These are phyloP conservation scores for Prorops nasuta DNA, from an alignment of 1,140 invertebrate species.

Conservation along the genomic window DNA sequence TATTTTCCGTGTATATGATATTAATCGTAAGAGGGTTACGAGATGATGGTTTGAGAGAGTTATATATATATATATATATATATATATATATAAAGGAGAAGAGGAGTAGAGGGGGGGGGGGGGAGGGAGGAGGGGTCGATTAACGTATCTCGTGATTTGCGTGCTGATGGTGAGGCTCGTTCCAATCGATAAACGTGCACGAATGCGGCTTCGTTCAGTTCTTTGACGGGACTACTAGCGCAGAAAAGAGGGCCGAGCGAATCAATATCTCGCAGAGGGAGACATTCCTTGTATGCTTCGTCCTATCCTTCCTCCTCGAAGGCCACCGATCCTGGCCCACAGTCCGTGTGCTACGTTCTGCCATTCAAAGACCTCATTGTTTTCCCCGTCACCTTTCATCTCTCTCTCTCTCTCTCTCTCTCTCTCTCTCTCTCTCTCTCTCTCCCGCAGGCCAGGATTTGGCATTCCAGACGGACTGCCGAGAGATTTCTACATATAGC, in stretches of 20 bases:
- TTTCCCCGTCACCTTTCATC: neutral
- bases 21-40: too few relatives aligned
- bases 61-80: too few relatives aligned
- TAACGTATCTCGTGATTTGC: slow-evolving; percentile 17
- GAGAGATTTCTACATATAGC: too few relatives aligned
- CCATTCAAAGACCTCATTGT: slow-evolving; percentile 13
- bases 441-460: too few relatives aligned
- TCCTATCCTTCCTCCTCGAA: slow-evolving; percentile 1
- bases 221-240: slow-evolving; percentile 37
- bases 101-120: too few relatives aligned
- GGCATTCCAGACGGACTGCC: too few relatives aligned
- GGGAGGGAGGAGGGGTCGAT: too few relatives aligned
- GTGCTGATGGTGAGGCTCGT: slow-evolving; percentile 18
- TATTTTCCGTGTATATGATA: too few relatives aligned
- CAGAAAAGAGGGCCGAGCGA: slow-evolving; percentile 34
- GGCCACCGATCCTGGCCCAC: too few relatives aligned
- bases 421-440: slow-evolving; percentile 2
- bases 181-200: slow-evolving; percentile 36
- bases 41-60: too few relatives aligned
- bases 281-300: slow-evolving; percentile 27
- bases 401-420: neutral
- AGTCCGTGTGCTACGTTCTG: slow-evolving; percentile 2
- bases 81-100: too few relatives aligned
- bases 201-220: slow-evolving; percentile 37
- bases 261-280: slow-evolving; percentile 36